A percentile compares a stretch with the other conserved stretches of the same genome.
Evolutionary conservation across 2,888 invertebrate species (phyloP).

Genomic region (Hypomecis atomaria): DNA sequence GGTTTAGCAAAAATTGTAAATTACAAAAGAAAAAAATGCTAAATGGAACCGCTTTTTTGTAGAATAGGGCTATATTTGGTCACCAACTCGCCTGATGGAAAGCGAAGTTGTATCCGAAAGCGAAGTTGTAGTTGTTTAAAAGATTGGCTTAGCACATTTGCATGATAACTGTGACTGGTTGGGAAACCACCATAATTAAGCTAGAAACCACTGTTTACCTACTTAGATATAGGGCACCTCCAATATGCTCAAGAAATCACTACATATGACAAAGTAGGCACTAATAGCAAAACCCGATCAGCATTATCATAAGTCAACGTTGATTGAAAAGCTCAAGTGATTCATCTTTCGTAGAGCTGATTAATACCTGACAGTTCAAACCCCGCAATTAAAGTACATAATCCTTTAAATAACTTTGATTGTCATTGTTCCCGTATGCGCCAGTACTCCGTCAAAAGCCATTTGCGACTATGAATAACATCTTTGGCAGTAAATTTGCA

Average conservation of each 20-base stretch:
- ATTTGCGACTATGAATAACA: conserved; percentile 41
- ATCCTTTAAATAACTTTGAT: conserved; percentile 21
- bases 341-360: not conserved
- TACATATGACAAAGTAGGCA: not conserved
- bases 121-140: too few species aligned
- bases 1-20: too few species aligned
- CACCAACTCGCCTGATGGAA: too few species aligned
- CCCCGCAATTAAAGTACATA: not conserved
- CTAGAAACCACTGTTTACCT: too few species aligned
- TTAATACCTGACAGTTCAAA: not conserved
- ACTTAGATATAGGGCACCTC: too few species aligned
- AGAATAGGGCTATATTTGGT: too few species aligned
- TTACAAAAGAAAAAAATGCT: too few species aligned
- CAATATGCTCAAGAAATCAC: not conserved
- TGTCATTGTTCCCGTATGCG: conserved; percentile 20
- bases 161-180: too few species aligned
- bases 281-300: not conserved
- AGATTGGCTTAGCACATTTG: too few species aligned
- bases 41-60: too few species aligned
- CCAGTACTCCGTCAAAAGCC: conserved; percentile 1
- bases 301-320: not conserved
- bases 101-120: too few species aligned
- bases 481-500: conserved; percentile 38
- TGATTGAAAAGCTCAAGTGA: not conserved
- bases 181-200: too few species aligned